Percentiles rank a stretch among this genome's conserved stretches.
Conservation (phyloP, 2,113 vertebrate species). For the Nettapus auritus region DNA sequence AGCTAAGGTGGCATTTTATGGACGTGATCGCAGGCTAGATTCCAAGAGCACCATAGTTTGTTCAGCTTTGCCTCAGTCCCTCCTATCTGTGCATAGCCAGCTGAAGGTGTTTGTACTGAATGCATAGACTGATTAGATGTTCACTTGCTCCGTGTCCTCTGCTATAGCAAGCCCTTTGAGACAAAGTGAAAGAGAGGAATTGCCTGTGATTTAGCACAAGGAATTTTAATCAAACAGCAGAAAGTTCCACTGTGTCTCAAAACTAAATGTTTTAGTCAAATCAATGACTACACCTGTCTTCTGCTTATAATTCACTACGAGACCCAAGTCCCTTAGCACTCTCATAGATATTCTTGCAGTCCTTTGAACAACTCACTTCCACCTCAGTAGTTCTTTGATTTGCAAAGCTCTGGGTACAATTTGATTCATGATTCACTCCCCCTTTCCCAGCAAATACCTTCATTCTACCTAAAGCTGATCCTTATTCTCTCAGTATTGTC, state of each 20-base stretch:
- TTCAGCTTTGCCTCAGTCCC: not conserved
- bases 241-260: slow-evolving; percentile 28
- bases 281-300: slow-evolving; percentile 9
- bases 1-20: not conserved
- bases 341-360: slow-evolving; percentile 8
- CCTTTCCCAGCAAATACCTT: not conserved
- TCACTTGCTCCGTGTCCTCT: not conserved
- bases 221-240: slow-evolving; percentile 38
- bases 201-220: not conserved
- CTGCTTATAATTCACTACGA: slow-evolving; percentile 40
- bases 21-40: not conserved
- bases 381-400: slow-evolving; percentile 48
- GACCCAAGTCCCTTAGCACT: slow-evolving; percentile 29
- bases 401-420: slow-evolving; percentile 14
- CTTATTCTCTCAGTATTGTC: not conserved
- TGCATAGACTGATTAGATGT: not conserved
- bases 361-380: slow-evolving; percentile 41
- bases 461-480: not conserved
- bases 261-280: slow-evolving; percentile 37
- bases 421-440: not conserved
- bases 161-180: not conserved
- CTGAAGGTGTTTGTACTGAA: not conserved
- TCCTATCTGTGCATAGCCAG: not conserved
- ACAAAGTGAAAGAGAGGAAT: not conserved
- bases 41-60: not conserved